Percentiles rank a stretch among this genome's conserved stretches.
phyloP scores from a whole-genome alignment of 1,140 invertebrate species.

The Glossosoma conforme region DNA sequence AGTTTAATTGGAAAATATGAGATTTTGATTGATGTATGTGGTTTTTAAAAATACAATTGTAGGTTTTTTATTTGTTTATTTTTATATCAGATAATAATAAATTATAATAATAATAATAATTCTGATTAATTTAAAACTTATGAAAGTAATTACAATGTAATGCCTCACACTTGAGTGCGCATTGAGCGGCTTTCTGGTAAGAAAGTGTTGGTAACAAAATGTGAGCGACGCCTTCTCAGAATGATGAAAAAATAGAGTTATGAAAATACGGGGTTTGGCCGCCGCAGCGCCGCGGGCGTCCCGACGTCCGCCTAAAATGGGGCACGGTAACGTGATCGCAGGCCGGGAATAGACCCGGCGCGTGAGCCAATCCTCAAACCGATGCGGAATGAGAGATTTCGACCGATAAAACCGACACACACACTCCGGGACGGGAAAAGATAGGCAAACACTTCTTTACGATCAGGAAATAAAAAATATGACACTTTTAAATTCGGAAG shows the following conservation, averaged over 20 bases:
- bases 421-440: no score
- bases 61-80: no score
- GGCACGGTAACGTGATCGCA: slow-evolving; percentile 28
- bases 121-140: no score
- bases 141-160: no score
- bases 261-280: slow-evolving; percentile 21
- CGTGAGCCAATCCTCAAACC: no score
- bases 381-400: no score
- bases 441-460: no score
- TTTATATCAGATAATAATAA: no score
- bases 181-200: background rate
- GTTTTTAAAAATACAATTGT: no score
- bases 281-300: slow-evolving; percentile 14
- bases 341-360: slow-evolving; percentile 23
- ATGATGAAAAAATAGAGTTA: slow-evolving; percentile 17
- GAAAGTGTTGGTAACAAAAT: background rate
- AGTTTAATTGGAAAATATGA: no score
- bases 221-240: background rate
- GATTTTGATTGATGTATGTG: no score
- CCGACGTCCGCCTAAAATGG: slow-evolving; percentile 27
- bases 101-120: no score
- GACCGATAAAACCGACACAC: slow-evolving; percentile 1
- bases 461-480: background rate
- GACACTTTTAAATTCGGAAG: background rate
- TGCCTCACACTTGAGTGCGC: background rate